Evolutionary conservation across 2,113 vertebrate genomes (phyloP).

Genomic region (Bagarius yarrelli): DNA sequence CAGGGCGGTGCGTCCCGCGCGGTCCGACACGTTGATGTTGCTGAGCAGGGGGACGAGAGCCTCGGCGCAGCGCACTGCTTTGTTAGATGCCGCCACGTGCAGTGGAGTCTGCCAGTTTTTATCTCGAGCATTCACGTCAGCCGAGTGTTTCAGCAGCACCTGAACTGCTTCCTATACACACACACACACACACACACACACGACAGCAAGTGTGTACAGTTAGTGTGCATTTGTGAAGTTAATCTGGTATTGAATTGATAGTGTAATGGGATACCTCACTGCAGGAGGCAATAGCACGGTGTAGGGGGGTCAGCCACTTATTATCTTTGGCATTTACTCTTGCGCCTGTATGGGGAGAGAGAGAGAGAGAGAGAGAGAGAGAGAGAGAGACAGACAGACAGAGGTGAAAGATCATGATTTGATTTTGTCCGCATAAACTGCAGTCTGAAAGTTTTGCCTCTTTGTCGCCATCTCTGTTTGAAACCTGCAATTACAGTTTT

Average conservation of each 20-base stretch:
- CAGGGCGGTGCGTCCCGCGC: constrained; percentile 91
- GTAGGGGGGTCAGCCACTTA: constrained; percentile 99
- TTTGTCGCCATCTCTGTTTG: too few relatives aligned
- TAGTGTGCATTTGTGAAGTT: background rate
- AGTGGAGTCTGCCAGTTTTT: constrained; percentile 99
- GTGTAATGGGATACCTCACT: constrained; percentile 82
- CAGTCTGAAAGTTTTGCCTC: too few relatives aligned
- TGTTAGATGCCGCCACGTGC: constrained; percentile 94
- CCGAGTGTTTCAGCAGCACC: constrained; percentile 95
- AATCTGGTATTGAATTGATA: background rate
- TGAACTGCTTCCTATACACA: constrained; percentile 92
- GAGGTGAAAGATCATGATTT: background rate
- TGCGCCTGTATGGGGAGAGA: constrained; percentile 77
- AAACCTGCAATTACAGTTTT: too few relatives aligned
- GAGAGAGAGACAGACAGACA: background rate
- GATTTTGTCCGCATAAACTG: background rate
- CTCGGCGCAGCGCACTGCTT: constrained; percentile 95
- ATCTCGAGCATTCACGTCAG: constrained; percentile 95
- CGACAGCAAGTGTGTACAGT: background rate
- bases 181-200: constrained; percentile 34
- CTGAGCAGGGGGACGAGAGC: constrained; percentile 92
- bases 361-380: constrained; percentile 32
- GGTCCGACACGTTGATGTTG: constrained; percentile 94
- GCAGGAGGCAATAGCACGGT: constrained; percentile 96
- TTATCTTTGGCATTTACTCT: constrained; percentile 99